Conservation (phyloP, 2,113 vertebrate genomes). For the Terrapene triunguis region DNA sequence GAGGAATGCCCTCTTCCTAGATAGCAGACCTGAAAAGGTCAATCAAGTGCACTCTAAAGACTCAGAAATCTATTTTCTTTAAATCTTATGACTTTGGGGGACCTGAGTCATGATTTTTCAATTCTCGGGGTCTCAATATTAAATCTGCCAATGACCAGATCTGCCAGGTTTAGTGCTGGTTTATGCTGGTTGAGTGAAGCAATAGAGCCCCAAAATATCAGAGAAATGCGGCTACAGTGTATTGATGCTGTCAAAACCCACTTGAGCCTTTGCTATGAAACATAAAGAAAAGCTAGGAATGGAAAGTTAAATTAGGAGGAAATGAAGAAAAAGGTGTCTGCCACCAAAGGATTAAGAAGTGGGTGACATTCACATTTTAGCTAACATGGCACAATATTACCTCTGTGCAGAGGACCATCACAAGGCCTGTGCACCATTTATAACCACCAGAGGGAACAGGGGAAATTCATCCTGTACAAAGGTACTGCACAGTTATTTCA, state of each 20-base stretch:
- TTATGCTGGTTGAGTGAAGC: neutral
- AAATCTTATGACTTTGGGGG: neutral
- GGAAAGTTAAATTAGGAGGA: neutral
- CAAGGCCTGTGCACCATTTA: neutral
- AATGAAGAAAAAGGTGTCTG: neutral
- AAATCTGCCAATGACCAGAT: neutral
- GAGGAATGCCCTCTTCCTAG: neutral
- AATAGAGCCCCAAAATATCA: neutral
- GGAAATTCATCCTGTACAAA: neutral
- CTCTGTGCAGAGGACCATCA: neutral
- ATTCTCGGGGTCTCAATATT: neutral
- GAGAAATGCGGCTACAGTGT: neutral
- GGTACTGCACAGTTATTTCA: neutral
- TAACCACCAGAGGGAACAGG: neutral
- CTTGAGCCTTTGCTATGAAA: accelerated
- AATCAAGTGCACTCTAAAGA: neutral
- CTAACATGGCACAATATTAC: neutral
- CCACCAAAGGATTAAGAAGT: neutral
- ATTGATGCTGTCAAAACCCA: neutral
- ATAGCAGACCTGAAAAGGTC: neutral
- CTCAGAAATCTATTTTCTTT: neutral
- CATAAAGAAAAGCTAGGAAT: neutral
- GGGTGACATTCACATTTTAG: neutral
- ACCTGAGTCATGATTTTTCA: neutral
- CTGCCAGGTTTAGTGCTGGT: neutral